phyloP scores from a whole-genome alignment of 2,797 vertebrate genomes.

The Remorina albescens region DNA sequence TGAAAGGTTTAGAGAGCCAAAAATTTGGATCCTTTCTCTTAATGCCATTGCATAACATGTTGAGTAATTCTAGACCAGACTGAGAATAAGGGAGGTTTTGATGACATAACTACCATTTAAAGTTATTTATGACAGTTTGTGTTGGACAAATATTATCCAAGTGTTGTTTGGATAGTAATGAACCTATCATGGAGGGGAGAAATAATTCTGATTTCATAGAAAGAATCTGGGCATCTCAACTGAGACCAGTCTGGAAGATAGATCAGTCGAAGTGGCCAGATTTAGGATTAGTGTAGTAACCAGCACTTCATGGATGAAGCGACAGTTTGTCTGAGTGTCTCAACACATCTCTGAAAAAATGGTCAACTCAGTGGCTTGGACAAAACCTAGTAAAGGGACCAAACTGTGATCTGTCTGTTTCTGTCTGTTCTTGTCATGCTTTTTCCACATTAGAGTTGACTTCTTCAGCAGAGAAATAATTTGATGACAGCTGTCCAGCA shows the following conservation, averaged over 20 bases:
- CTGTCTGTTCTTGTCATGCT: slow-evolving; percentile 28
- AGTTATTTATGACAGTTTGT: slow-evolving; percentile 61
- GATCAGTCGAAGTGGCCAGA: slow-evolving; percentile 28
- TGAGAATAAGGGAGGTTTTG: slow-evolving; percentile 39
- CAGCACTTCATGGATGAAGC: slow-evolving; percentile 22
- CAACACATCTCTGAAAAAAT: slow-evolving; percentile 16
- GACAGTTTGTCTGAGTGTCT: slow-evolving; percentile 39
- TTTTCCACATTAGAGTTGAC: slow-evolving; percentile 57
- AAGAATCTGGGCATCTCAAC: slow-evolving; percentile 40
- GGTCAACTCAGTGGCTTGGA: slow-evolving; percentile 39
- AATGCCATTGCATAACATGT: slow-evolving; percentile 52
- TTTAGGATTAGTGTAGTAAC: slow-evolving; percentile 18
- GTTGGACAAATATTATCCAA: slow-evolving; percentile 57
- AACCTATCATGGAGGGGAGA: slow-evolving; percentile 30
- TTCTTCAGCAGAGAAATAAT: slow-evolving; percentile 26
- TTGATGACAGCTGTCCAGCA: slow-evolving; percentile 14
- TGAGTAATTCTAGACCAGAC: slow-evolving; percentile 46
- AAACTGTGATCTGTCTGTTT: slow-evolving; percentile 33
- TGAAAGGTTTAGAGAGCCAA: slow-evolving; percentile 43
- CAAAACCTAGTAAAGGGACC: slow-evolving; percentile 23
- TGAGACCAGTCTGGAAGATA: slow-evolving; percentile 36
- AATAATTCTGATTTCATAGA: slow-evolving; percentile 39
- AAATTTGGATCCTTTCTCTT: slow-evolving; percentile 32
- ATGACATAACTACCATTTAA: slow-evolving; percentile 55
- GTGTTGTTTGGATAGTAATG: slow-evolving; percentile 42